phyloP scores from a whole-genome alignment of 1,140 invertebrate genomes.

The Teleogryllus occipitalis region DNA sequence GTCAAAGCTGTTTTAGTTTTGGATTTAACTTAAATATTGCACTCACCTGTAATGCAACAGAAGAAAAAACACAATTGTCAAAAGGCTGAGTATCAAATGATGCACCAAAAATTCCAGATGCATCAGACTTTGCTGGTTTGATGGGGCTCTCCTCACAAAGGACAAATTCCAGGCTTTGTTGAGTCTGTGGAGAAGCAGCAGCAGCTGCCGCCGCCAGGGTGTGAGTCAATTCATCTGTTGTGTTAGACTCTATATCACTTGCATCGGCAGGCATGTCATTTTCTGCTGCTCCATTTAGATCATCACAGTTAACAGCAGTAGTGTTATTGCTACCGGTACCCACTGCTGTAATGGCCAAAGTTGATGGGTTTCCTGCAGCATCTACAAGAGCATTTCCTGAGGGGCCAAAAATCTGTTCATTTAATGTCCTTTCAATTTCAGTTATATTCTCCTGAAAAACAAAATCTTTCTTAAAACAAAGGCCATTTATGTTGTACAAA shows the following conservation, averaged over 20 bases:
- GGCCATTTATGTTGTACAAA: slow-evolving; percentile 11
- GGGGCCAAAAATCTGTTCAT: slow-evolving; percentile 36
- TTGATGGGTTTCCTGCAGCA: background rate
- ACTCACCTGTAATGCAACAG: slow-evolving; percentile 25
- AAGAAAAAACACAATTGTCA: slow-evolving; percentile 25
- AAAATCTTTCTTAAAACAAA: slow-evolving; percentile 13
- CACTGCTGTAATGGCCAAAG: background rate
- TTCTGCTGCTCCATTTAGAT: background rate
- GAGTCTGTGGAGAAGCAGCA: background rate
- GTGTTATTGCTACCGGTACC: background rate
- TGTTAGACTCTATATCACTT: slow-evolving; percentile 13
- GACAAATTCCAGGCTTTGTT: slow-evolving; percentile 11
- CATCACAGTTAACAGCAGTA: background rate
- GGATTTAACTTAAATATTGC: no score
- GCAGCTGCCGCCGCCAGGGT: background rate
- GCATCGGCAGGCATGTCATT: background rate
- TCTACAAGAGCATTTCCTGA: slow-evolving; percentile 9
- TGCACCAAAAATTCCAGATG: background rate
- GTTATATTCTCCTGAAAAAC: slow-evolving; percentile 35
- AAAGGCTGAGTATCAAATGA: slow-evolving; percentile 23
- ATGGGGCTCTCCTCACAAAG: background rate
- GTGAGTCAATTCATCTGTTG: slow-evolving; percentile 14
- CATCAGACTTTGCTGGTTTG: slow-evolving; percentile 3
- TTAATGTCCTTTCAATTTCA: slow-evolving; percentile 39
- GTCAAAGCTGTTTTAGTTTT: no score